These are phyloP conservation scores for Halcyon senegalensis DNA, from an alignment of 2,113 vertebrate species.

Conservation along the genomic window DNA sequence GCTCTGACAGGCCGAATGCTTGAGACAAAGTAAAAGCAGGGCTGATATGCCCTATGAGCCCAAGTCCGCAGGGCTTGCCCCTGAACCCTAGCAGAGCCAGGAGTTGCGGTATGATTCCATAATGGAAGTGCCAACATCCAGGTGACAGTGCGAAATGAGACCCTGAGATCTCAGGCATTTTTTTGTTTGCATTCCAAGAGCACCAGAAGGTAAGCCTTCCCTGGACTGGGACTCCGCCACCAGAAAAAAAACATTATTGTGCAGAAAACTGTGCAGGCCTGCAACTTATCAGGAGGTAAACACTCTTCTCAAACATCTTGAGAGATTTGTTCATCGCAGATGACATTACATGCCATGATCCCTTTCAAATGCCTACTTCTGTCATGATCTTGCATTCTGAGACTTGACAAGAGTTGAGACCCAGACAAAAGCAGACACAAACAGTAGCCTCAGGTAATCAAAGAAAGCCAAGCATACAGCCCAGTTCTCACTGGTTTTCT, in stretches of 20 bases:
- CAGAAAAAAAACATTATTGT: background rate
- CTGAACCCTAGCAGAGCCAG: background rate
- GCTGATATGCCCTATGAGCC: background rate
- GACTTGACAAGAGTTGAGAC: background rate
- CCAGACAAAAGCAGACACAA: background rate
- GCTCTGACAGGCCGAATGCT: background rate
- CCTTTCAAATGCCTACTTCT: background rate
- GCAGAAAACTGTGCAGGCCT: background rate
- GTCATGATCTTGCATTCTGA: background rate
- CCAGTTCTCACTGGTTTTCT: background rate
- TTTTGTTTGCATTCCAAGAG: background rate
- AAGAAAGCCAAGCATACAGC: background rate
- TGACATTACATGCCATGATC: background rate
- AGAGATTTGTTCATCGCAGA: rapidly evolving
- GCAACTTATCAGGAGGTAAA: background rate
- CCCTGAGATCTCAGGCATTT: background rate
- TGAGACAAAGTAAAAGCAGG: background rate
- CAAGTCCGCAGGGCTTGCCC: background rate
- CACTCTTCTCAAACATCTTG: background rate
- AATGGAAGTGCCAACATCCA: background rate
- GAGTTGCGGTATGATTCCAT: background rate
- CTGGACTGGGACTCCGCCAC: background rate
- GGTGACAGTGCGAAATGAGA: background rate
- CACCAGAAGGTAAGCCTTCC: background rate
- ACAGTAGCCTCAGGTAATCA: background rate